A percentile compares a stretch with the other conserved stretches of the same genome.
Conservation (phyloP, 2,113 vertebrate genomes). For the Perca fluviatilis region DNA sequence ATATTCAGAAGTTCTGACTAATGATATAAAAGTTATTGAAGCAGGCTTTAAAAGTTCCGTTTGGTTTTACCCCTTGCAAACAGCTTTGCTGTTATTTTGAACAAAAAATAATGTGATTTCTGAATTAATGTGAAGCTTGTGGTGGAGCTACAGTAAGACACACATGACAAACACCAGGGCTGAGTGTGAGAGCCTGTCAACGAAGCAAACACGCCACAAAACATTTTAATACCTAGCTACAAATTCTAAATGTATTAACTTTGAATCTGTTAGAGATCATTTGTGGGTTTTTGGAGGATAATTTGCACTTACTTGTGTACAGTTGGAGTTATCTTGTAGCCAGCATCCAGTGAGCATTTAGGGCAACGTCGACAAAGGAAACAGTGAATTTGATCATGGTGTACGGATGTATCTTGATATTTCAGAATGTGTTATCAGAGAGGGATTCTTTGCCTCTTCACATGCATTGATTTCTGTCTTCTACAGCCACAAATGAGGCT, state of each 20-base stretch:
- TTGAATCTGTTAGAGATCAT: not conserved
- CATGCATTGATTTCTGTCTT: not conserved
- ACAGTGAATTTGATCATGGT: not conserved
- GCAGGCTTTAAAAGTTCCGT: not conserved
- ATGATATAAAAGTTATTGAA: not conserved
- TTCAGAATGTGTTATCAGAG: not conserved
- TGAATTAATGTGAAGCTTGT: not conserved
- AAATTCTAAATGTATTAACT: not conserved
- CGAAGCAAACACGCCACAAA: not conserved
- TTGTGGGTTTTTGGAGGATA: not conserved
- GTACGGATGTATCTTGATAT: not conserved
- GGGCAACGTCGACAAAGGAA: not conserved
- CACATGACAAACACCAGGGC: not conserved
- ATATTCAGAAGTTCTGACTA: not conserved
- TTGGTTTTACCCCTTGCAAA: not conserved
- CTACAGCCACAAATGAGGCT: not conserved
- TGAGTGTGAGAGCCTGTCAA: constrained; percentile 9
- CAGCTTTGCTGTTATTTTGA: not conserved
- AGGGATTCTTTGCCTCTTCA: not conserved
- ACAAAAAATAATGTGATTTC: not conserved
- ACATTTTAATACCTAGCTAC: not conserved
- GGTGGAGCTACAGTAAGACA: not conserved
- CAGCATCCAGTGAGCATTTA: not conserved
- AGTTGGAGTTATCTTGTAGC: not conserved
- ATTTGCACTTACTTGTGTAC: not conserved